Evolutionary conservation across 2,113 vertebrate species (phyloP), one percentile per base, ranked within the genome.

Genomic region (Eretmochelys imbricata): DNA sequence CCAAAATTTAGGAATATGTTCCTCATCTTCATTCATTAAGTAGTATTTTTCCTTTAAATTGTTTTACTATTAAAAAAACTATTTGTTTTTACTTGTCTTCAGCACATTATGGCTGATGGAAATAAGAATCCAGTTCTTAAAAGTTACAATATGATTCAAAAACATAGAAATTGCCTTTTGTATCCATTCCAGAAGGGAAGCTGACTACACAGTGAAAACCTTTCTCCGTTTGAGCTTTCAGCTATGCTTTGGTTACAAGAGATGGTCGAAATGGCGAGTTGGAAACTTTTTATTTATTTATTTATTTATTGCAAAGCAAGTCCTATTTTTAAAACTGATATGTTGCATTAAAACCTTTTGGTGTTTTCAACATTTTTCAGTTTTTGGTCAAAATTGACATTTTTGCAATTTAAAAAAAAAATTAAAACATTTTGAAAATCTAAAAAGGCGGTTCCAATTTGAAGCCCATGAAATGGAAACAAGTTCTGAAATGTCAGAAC

Each of bases 391-490:
- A 25, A 57, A 57, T 29, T 57, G 55, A 57, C 27, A 57, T 57
- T 29, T 27, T 42, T 59, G 31, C 10, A 42, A 54, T 90, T 88
- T 51, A 19, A 84, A 6, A 0, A 0, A 50, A 1, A 3, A 65
- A 25, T 16, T 31, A 35, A 89, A 86, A 2, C 1, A 35, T 27
- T 25, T 35, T 3, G 38, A 83, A 91, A 1, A 7, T 27, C 0
- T 49, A 35, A n/a, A 81, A 38, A 81, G 20, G 8, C 62, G 11
- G 10, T 75, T 79, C 11, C 1, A 38, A 82, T 80, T 90, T 78
- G 80, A 69, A 38, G 1, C 1, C 20, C 81, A 3, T 5, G 54
- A 89, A 89, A 59, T 10, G 1, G 24, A 76, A 31, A 0, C 1
- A n/a, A 2, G 12, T 31, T 69, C 27, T 25, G 55, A 57, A 57